Evolutionary conservation across 2,888 invertebrate genomes (phyloP), one percentile per base, ranked within the genome.

Genomic region (Thera obeliscata): DNA sequence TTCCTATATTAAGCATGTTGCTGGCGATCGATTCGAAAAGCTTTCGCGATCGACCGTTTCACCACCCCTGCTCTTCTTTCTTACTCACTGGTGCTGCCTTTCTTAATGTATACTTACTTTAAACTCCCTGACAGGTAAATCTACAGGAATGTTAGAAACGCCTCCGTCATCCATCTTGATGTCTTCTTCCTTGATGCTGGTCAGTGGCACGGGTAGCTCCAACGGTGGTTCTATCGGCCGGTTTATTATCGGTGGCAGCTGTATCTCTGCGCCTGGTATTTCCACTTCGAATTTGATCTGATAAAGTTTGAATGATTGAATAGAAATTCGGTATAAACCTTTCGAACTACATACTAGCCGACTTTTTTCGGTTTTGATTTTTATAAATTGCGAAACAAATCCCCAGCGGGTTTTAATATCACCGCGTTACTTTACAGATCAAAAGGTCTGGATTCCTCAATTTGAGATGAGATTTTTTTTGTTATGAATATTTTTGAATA

Each of bases 121-220:
- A 67, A 81, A 92, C 7, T 88, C 81, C 35, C 86, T 78, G 0
- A 89, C 73, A 1, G 91, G 85, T 70, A 87, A 66, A 6, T 90
- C 91, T 1, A 79, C 41, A 0, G 86, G 77, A 2, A 69, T 49
- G n/a, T 52, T 52, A 5, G 84, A 77, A 0, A 87, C 84, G 62
- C 65, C 52, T 5, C 58, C 59, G 1, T 88, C 81, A 50, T 93
- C 90, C 0, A 87, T 71, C 67, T 90, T 92, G 35, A 83, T 73
- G 5, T 92, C 91, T 57, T 93, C 93, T 67, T 93, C 93, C 67
- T 93, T 93, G 50, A 93, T 92, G 55, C 78, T 88, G 7, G 90
- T 81, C n/a, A 93, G 67, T 0, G 93, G 91, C 1, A 93, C 86
- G 0, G 93, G 93, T 9, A 93, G 70, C n/a, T 77, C 81, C 7